Evolutionary conservation across 2,888 invertebrate species (phyloP), one percentile per base, ranked within the genome.

Genomic region (Subacronicta megacephala): DNA sequence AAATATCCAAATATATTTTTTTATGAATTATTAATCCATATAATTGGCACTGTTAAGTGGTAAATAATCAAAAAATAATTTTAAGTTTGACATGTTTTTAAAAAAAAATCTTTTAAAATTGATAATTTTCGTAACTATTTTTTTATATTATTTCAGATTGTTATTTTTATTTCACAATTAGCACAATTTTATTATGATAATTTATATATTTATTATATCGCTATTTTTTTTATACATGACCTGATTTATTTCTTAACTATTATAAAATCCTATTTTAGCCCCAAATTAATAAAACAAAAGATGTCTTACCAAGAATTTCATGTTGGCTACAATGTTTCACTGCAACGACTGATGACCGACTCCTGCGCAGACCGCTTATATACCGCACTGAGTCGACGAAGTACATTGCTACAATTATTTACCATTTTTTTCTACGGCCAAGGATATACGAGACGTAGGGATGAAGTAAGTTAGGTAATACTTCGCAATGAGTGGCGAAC

Each of bases 271-370:
- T 16, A 26, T 52, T 23, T 23, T 33, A 31, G 16, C 42, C 38
- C 54, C 56, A 20, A 17, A 64, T 53, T 46, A 62, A 69, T 46
- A 54, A 56, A 54, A 16, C n/a, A 31, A 72, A 57, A 53, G 47
- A 42, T 61, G 69, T 76, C 90, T 90, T 87, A 90, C 90, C 90
- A 90, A 77, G 85, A 89, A 89, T 78, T 90, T 90, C 90, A 90
- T 90, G 87, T 80, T 89, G 89, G 70, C 65, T 66, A 73, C 63
- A 73, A 77, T 55, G 65, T 69, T 58, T 50, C 78, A 76, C 79
- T 57, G 73, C 84, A 82, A 78, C 76, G 81, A 89, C 87, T 90
- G 90, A 87, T 88, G 85, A 69, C 68, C 53, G 49, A 65, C 61
- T 73, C 77, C 53, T 40, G 77, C 78, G 74, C 78, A 62, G 53